A percentile compares a stretch with the other conserved stretches of the same genome.
phyloP scores from a whole-genome alignment of 2,113 vertebrate species.

The Paradoxurus hermaphroditus region DNA sequence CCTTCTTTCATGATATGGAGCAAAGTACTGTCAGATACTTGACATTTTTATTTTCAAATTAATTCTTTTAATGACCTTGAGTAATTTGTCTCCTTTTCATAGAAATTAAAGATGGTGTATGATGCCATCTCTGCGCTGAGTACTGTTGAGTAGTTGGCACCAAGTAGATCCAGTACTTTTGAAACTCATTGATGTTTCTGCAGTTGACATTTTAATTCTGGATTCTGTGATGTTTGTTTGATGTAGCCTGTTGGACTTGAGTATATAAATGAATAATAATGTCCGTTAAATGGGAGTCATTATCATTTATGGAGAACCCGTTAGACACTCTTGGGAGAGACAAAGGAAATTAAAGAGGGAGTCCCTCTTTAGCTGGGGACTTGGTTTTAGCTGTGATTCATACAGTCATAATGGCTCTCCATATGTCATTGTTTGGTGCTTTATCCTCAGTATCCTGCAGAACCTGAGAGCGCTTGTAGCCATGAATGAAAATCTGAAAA shows the following conservation, averaged over 20 bases:
- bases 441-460: constrained; percentile 87
- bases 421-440: constrained; percentile 25
- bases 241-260: neutral
- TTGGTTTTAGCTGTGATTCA: neutral
- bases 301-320: neutral
- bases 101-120: neutral
- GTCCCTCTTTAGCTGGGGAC: neutral
- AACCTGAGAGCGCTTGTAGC: constrained; percentile 91
- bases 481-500: constrained; percentile 95
- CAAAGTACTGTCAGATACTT: constrained; percentile 2
- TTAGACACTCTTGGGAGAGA: neutral
- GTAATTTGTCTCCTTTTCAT: neutral
- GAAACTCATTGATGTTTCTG: constrained; percentile 6
- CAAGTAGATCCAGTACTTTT: neutral
- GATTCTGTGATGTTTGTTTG: constrained; percentile 25
- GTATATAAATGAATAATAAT: constrained; percentile 19
- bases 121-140: neutral
- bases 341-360: constrained; percentile 34
- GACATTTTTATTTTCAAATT: constrained; percentile 20
- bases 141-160: neutral
- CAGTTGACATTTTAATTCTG: constrained; percentile 36
- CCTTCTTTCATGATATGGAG: neutral
- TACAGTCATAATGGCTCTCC: neutral
- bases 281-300: neutral
- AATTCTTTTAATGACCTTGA: constrained; percentile 7